Conservation (phyloP, 2,888 invertebrate genomes). For the Trisateles emortualis region DNA sequence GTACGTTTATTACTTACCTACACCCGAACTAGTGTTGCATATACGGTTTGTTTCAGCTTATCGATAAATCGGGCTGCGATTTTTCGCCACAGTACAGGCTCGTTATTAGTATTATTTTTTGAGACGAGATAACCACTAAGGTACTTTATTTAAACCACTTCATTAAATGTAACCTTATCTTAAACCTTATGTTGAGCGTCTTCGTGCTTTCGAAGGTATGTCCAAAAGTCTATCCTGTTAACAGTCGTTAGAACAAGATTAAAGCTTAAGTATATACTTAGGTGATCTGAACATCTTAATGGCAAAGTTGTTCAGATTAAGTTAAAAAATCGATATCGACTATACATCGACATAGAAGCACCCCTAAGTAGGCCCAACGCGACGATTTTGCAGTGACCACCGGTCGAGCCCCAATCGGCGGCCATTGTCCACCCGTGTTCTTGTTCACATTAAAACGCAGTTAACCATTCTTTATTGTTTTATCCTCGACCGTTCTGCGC, state of each 20-base stretch:
- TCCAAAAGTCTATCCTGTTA: too few relatives aligned
- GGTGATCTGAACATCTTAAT: too few relatives aligned
- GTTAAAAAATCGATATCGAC: conserved; percentile 19
- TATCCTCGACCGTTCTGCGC: conserved; percentile 72
- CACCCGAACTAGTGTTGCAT: conserved; percentile 57
- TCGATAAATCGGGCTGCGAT: conserved; percentile 1
- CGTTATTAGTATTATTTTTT: too few relatives aligned
- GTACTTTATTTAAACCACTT: too few relatives aligned
- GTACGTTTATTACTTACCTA: conserved; percentile 83
- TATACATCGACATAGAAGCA: conserved; percentile 16
- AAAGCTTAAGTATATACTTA: too few relatives aligned
- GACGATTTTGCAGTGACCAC: conserved; percentile 77
- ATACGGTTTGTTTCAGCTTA: conserved; percentile 38
- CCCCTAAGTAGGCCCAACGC: conserved; percentile 44
- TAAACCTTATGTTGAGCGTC: too few relatives aligned
- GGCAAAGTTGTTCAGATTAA: too few relatives aligned
- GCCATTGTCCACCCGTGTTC: conserved; percentile 82
- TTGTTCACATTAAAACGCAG: conserved; percentile 86
- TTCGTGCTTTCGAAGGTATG: too few relatives aligned
- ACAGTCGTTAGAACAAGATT: too few relatives aligned
- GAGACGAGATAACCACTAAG: too few relatives aligned
- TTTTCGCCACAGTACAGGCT: background rate
- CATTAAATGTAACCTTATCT: too few relatives aligned
- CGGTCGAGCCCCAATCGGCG: conserved; percentile 75
- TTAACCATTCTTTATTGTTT: conserved; percentile 87